Evolutionary conservation across 2,888 invertebrate species (phyloP).

Genomic region (Platycheirus rosarum): DNA sequence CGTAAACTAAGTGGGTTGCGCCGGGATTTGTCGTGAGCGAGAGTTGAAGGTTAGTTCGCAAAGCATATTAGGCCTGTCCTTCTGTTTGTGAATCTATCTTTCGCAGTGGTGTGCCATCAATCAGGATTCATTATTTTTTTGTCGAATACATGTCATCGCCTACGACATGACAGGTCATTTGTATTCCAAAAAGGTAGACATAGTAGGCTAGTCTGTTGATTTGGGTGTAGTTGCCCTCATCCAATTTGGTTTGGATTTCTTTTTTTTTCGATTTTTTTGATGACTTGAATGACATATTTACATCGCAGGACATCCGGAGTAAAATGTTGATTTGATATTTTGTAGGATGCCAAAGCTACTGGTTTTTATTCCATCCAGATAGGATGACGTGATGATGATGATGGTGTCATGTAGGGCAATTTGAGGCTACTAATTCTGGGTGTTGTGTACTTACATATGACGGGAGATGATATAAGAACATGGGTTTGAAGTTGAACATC

Average conservation of each 20-base stretch:
- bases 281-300: constrained; percentile 25
- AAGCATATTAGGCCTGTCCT: background rate
- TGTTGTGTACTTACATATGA: background rate
- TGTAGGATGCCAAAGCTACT: constrained; percentile 21
- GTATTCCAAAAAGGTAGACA: constrained; percentile 46
- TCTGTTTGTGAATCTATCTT: background rate
- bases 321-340: constrained; percentile 21
- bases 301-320: constrained; percentile 9
- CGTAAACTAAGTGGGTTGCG: constrained; percentile 37
- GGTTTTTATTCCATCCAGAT: constrained; percentile 38
- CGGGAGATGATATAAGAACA: background rate
- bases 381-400: constrained; percentile 6
- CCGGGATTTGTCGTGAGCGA: background rate
- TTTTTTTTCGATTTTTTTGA: background rate
- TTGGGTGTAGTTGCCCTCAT: constrained; percentile 23
- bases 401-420: constrained; percentile 24
- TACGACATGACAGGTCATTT: constrained; percentile 58
- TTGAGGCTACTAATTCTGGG: constrained; percentile 8
- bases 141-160: constrained; percentile 57
- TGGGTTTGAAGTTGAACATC: constrained; percentile 8
- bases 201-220: constrained; percentile 3
- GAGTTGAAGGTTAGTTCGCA: background rate
- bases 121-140: constrained; percentile 66
- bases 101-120: constrained; percentile 49
- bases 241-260: constrained; percentile 12